Percentiles rank a stretch among this genome's conserved stretches.
Conservation (phyloP, 2,888 invertebrate genomes). For the Phengaris arion region DNA sequence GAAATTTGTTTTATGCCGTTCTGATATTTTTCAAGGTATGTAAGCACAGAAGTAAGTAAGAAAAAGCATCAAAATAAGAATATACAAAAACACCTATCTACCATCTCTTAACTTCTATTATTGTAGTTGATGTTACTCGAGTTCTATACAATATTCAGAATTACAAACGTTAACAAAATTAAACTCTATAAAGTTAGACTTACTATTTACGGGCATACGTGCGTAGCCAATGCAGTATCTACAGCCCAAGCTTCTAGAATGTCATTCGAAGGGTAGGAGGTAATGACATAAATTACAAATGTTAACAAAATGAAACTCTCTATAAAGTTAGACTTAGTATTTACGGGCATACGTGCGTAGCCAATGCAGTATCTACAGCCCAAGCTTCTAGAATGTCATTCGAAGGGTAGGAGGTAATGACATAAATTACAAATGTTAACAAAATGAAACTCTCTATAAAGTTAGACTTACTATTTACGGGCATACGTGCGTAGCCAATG, state of each 20-base stretch:
- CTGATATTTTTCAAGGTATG: neutral
- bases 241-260: neutral
- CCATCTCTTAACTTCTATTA: neutral
- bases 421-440: no score
- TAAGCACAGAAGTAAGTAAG: no score
- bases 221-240: neutral
- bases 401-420: no score
- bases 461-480: no score
- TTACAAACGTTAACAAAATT: conserved; percentile 8
- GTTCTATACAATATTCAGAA: neutral
- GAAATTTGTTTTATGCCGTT: neutral
- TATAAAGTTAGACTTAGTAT: no score
- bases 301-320: no score
- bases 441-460: no score
- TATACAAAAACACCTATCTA: neutral
- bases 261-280: neutral
- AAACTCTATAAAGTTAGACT: neutral
- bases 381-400: no score
- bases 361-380: no score
- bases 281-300: no score
- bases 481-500: no score
- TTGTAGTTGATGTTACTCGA: neutral
- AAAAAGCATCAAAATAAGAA: neutral
- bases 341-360: no score
- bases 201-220: neutral